Conservation (phyloP, 2,797 vertebrate species). For the Anguilla pacifica region DNA sequence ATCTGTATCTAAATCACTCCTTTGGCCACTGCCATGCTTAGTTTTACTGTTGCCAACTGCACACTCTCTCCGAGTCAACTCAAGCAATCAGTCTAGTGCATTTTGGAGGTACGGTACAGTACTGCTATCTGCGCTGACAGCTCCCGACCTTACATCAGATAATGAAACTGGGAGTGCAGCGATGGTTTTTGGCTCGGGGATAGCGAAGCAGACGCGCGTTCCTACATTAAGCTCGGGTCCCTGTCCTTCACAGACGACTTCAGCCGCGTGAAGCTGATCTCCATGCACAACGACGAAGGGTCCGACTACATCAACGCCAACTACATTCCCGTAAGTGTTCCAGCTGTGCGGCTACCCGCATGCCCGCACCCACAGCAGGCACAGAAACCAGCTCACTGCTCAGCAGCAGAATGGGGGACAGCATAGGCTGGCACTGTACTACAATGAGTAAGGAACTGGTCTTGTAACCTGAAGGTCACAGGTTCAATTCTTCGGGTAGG, state of each 20-base stretch:
- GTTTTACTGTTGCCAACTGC: not conserved
- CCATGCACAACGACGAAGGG: constrained; percentile 89
- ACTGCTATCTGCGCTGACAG: not conserved
- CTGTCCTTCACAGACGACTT: constrained; percentile 81
- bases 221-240: not conserved
- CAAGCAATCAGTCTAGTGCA: not conserved
- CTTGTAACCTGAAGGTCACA: too few relatives aligned
- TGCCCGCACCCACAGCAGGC: not conserved
- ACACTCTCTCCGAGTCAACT: not conserved
- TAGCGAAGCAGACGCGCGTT: not conserved
- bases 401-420: not conserved
- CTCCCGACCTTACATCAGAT: not conserved
- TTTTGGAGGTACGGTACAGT: not conserved
- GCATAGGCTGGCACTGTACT: too few relatives aligned
- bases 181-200: not conserved
- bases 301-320: constrained; percentile 97
- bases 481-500: too few relatives aligned
- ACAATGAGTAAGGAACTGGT: too few relatives aligned
- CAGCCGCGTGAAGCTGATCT: constrained; percentile 88
- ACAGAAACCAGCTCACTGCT: not conserved
- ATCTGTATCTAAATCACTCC: not conserved
- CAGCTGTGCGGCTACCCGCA: not conserved
- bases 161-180: not conserved
- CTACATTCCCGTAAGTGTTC: constrained; percentile 87
- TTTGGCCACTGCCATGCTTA: not conserved